Evolutionary conservation across 2,888 invertebrate species (phyloP), one percentile per base, ranked within the genome.

Genomic region (Apamea crenata): DNA sequence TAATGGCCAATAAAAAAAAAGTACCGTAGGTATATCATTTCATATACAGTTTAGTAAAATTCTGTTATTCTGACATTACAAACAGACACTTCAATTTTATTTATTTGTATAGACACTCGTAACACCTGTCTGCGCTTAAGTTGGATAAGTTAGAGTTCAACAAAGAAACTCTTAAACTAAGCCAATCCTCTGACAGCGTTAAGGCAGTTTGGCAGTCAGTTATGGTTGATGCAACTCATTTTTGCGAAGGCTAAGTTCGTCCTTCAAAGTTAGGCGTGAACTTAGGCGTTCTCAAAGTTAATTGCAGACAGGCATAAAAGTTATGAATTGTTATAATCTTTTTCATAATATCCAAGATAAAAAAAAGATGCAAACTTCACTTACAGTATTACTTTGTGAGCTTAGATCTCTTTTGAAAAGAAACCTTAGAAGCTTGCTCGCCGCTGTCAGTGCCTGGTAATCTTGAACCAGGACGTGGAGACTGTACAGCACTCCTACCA

Each of bases 391-490:
- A 75, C 89, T 90, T 61, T 91, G 91, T 36, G 93, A 81, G 65
- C 78, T 91, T 0, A 93, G 78, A 76, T 97, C 96, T 81, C 96
- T 91, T 84, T 96, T 97, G 89, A 96, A 95, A 0, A 95, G 88
- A 16, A 95, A 89, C 6, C 95, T 87, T 3, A 95, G 87, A 0
- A 96, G 88, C 32, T 94, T 91, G 0, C 94, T 90, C 0, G 94
- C 92, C 0, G 94, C 94, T 1, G 93, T 93, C 29, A 97, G 84
- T 0, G 96, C 95, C 77, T 96, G 96, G 87, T 96, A 97, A 77
- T 96, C 96, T 83, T 95, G 92, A 0, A 95, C 96, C 12, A 97
- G 93, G 0, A 96, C 88, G 81, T 96, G 96, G 1, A 97, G 89
- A 65, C 94, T 93, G 82, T 96, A 96, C 56, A 97, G 89, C 10